These are phyloP conservation scores for Tamias sibiricus DNA, from an alignment of 2,113 vertebrate genomes.

Conservation along the genomic window DNA sequence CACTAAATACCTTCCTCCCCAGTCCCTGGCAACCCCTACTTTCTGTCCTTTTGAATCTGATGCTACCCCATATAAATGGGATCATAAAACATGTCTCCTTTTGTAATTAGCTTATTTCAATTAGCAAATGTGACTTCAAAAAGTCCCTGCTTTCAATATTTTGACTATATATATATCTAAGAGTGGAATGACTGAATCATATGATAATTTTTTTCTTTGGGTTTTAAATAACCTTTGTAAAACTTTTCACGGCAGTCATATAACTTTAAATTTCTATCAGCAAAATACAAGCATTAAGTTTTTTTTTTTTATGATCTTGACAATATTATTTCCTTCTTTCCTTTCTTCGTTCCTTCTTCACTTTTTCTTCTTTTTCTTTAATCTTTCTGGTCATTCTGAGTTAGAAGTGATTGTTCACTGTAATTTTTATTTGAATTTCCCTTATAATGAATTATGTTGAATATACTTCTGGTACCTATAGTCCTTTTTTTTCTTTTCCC, in stretches of 20 bases:
- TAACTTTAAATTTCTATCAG: not conserved
- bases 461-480: not conserved
- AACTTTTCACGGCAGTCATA: not conserved
- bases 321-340: not conserved
- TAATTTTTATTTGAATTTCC: not conserved
- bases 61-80: not conserved
- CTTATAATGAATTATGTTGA: not conserved
- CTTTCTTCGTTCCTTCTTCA: not conserved
- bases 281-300: not conserved
- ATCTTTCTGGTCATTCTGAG: no score
- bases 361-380: not conserved
- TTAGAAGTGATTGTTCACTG: not conserved
- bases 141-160: not conserved
- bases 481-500: not conserved
- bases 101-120: not conserved
- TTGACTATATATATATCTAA: not conserved
- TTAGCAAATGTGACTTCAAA: not conserved
- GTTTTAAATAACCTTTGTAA: not conserved
- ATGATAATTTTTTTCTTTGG: not conserved
- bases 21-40: not conserved
- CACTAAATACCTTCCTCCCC: not conserved
- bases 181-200: not conserved
- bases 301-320: not conserved
- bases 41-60: not conserved
- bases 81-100: not conserved